These are phyloP conservation scores for Tragelaphus scriptus DNA, from an alignment of 2,113 vertebrate species.

Conservation along the genomic window DNA sequence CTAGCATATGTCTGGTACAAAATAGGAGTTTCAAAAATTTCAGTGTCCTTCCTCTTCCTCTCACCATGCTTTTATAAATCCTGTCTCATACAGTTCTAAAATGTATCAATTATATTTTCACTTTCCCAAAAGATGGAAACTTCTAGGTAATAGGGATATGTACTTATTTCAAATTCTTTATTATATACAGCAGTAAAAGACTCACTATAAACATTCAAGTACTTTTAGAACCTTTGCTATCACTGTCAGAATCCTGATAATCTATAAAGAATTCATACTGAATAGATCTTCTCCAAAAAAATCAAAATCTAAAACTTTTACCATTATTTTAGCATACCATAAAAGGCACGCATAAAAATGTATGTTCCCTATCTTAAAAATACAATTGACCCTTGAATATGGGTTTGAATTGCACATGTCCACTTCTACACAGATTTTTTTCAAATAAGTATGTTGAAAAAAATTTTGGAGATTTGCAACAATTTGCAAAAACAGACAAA, in stretches of 20 bases:
- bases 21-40: background rate
- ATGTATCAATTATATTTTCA: background rate
- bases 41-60: background rate
- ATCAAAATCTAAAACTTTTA: background rate
- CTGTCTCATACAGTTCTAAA: background rate
- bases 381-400: background rate
- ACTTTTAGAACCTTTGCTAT: background rate
- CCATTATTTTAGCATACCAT: background rate
- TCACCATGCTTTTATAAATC: background rate
- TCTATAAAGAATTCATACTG: background rate
- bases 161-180: slow-evolving; percentile 39
- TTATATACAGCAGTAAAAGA: background rate
- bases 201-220: background rate
- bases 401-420: background rate
- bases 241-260: background rate
- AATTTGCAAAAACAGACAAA: background rate
- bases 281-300: background rate
- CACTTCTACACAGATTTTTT: background rate
- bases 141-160: background rate
- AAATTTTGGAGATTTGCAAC: background rate
- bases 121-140: background rate
- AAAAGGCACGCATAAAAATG: background rate
- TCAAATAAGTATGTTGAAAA: background rate
- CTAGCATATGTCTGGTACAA: background rate
- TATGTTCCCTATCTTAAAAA: background rate